Percentiles rank a stretch among this genome's conserved stretches.
Evolutionary conservation across 2,113 vertebrate species (phyloP).

Genomic region (Glaucomys volans): DNA sequence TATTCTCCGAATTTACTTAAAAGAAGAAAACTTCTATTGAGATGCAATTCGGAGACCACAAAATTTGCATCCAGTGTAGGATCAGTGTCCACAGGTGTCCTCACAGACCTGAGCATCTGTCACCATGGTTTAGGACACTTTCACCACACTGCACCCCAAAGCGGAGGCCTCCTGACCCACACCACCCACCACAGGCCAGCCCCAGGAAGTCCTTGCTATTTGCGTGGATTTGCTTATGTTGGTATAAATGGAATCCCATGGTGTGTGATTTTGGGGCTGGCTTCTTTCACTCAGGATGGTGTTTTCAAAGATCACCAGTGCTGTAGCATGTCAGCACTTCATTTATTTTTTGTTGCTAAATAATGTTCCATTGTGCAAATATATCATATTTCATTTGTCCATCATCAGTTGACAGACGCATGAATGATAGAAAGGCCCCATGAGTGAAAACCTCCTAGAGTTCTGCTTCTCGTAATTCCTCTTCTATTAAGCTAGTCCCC

Average conservation of each 20-base stretch:
- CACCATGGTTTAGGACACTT: no score
- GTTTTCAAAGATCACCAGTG: background rate
- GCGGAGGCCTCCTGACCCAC: fast-evolving
- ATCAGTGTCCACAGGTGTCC: background rate
- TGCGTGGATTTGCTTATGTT: background rate
- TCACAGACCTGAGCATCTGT: fast-evolving
- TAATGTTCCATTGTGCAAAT: no score
- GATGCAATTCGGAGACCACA: background rate
- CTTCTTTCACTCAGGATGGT: background rate
- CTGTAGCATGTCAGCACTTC: background rate
- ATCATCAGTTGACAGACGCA: background rate
- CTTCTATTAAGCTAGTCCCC: background rate
- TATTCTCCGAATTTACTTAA: background rate
- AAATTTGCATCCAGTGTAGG: no score
- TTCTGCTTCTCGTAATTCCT: background rate
- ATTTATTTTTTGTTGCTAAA: background rate
- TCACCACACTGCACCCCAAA: fast-evolving
- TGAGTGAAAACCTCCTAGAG: background rate
- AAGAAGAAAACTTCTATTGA: background rate
- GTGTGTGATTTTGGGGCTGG: background rate
- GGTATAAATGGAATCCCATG: background rate
- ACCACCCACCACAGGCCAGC: no score
- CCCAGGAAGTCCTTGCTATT: background rate
- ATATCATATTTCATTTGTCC: background rate
- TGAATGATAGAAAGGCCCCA: background rate